These are phyloP conservation scores for Drosophila merina DNA, from an alignment of 2,888 invertebrate genomes.

Conservation along the genomic window DNA sequence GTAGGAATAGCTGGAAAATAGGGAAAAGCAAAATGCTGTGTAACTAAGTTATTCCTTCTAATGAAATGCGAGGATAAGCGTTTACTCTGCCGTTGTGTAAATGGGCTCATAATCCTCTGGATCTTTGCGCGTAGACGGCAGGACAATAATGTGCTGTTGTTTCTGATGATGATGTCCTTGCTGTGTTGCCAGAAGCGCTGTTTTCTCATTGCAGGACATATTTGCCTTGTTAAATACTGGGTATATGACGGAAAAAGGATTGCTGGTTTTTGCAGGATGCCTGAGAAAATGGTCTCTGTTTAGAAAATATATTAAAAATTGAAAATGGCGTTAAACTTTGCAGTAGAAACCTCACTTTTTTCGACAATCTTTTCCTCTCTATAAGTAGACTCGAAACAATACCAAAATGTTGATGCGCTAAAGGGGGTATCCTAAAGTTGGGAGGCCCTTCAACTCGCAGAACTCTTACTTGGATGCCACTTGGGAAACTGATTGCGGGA, in stretches of 20 bases:
- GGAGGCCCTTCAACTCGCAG: background rate
- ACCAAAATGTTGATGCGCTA: background rate
- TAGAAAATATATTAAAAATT: background rate
- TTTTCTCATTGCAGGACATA: constrained; percentile 76
- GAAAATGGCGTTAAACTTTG: too few species aligned
- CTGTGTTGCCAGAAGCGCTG: constrained; percentile 65
- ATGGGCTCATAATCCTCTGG: constrained; percentile 71
- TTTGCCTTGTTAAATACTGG: constrained; percentile 34
- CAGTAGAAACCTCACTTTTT: too few species aligned
- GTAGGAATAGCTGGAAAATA: constrained; percentile 68
- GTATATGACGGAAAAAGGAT: background rate
- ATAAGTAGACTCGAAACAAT: background rate
- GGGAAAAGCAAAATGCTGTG: constrained; percentile 5
- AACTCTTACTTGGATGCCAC: constrained; percentile 22
- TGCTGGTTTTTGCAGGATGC: background rate
- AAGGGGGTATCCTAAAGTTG: background rate
- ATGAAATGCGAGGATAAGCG: constrained; percentile 70
- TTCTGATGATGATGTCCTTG: constrained; percentile 48
- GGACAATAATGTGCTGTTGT: constrained; percentile 64
- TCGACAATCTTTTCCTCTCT: background rate
- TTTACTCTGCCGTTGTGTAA: constrained; percentile 78
- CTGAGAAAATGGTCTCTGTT: background rate
- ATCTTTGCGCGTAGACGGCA: constrained; percentile 62
- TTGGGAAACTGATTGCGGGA: constrained; percentile 35
- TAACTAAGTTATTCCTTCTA: constrained; percentile 70